Base-by-base conservation (phyloP, 2,797 vertebrate genomes). In the Perdix hodgsoniae region DNA sequence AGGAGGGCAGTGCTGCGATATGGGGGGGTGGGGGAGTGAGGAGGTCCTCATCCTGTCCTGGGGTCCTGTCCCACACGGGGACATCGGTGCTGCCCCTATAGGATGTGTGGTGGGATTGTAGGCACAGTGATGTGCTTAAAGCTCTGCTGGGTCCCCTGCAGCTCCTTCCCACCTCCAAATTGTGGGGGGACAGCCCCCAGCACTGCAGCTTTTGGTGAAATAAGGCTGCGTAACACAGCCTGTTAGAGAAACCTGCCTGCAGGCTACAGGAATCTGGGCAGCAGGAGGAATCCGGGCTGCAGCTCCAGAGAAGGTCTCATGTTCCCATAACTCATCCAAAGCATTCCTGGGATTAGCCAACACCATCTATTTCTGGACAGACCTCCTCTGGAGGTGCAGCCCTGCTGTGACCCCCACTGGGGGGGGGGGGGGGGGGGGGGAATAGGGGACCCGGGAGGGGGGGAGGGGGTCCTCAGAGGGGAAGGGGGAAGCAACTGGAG, bases 311-410 rank as follows among this genome's bases (percentile, higher is more conserved):
- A 80, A 49, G 44, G 26, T 10, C 59, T 67, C 29, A 6, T 47
- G 26, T 88, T 90, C 35, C 77, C 37, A 50, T 84, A 92, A 83
- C 40, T 64, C 47, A 3, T 79, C 47, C 70, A 77, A 52, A 23
- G 37, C 23, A 31, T 88, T 86, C 85, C 60, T 23, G 49, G 50
- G 59, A 45, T 78, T 78, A 75, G 76, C 70, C 75, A 49, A 83
- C 59, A 50, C 19, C 11, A 35, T 19, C 63, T 83, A 7, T 8
- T 88, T 91, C 73, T 84, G 83, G 73, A 56, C 69, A 64, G 52
- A 74, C 40, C 60, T 71, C 45, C 17, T 89, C 76, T 40, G 10
- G 56, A 69, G 83, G 23, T 24, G 4, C 5, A 66, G 18, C 35
- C 61, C 80, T 60, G 76, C 73, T 21, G 49, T 72, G 70, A 56